Base-by-base conservation (phyloP, 2,113 vertebrate genomes). In the human (Homo sapiens) region DNA sequence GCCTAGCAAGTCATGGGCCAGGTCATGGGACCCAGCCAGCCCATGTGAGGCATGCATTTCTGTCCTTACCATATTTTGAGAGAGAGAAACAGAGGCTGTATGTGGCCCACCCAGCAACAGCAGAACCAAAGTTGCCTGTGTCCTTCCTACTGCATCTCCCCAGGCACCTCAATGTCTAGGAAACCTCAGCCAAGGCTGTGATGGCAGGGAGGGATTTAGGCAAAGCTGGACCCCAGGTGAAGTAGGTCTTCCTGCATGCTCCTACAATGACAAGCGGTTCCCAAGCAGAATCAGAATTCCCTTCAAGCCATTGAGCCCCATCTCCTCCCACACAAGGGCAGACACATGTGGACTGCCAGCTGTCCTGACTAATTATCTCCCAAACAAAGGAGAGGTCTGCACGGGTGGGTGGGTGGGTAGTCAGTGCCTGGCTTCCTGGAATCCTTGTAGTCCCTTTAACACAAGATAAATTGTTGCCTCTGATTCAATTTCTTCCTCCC, bases 391-490 rank as follows among this genome's bases (percentile, higher is more conserved):
- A 83, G 59, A 70, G 84, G 82, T 59, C 16, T 8, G 48, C 27
- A 1, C 8, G 11, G 38, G 81, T 9, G 50, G 20, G 78, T 12
- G 48, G 66, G 50, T 57, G 40, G 10, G 1, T 43, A 64, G 79
- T 78, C 32, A 87, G 73, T 48, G 3, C 22, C 22, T 0, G 0
- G 88, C 79, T 97, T 98, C 98, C 92, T 0, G 22, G 94, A 97
- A 96, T 66, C 52, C 80, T 83, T 25, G 5, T 12, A 43, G 82
- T 96, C 82, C 84, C 93, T 93, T 98, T 97, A 96, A 72, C 92
- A 95, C 90, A 97, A 97, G 97, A 97, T 97, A 92, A 97, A 97
- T 97, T 73, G 93, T 96, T 98, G 92, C 61, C 91, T 96, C 96
- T 78, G 90, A 96, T 97, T 97, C 89, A 84, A 93, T 96, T 98